A percentile compares a stretch with the other conserved stretches of the same genome.
Evolutionary conservation across 2,797 vertebrate genomes (phyloP).

Genomic region (Apogon hyalosoma): DNA sequence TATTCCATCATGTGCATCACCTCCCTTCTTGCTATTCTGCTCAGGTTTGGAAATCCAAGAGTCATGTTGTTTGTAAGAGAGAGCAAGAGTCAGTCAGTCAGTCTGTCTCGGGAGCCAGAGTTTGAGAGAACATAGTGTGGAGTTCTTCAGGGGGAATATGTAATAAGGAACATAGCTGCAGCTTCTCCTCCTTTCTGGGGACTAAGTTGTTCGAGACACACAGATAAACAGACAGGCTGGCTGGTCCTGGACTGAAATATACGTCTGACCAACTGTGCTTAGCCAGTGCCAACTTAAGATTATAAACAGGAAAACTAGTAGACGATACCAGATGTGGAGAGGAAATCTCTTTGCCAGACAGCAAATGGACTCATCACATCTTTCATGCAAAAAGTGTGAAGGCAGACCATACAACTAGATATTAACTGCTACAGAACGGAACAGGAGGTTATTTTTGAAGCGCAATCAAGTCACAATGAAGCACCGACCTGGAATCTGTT

Average conservation of each 20-base stretch:
- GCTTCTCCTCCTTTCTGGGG: slow-evolving; percentile 59
- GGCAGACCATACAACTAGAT: slow-evolving; percentile 12
- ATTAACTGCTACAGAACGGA: slow-evolving; percentile 3
- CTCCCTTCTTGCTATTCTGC: slow-evolving; percentile 63
- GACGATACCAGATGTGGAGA: slow-evolving; percentile 52
- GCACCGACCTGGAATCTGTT: not conserved
- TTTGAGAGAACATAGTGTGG: slow-evolving; percentile 66
- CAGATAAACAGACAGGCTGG: slow-evolving; percentile 54
- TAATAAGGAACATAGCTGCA: slow-evolving; percentile 72
- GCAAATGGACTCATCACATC: slow-evolving; percentile 30
- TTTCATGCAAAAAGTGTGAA: slow-evolving; percentile 4
- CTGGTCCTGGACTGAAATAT: slow-evolving; percentile 47
- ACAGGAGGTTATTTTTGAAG: not conserved
- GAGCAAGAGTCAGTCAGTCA: slow-evolving; percentile 46
- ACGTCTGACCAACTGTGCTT: slow-evolving; percentile 50
- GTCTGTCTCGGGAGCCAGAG: slow-evolving; percentile 66
- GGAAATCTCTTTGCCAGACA: slow-evolving; percentile 28
- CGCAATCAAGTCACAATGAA: not conserved
- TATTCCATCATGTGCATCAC: slow-evolving; percentile 16
- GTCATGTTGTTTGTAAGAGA: slow-evolving; percentile 72
- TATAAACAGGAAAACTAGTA: slow-evolving; percentile 32
- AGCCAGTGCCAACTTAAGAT: slow-evolving; percentile 52
- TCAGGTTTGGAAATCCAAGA: slow-evolving; percentile 68
- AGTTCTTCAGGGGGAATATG: slow-evolving; percentile 78
- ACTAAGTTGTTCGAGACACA: slow-evolving; percentile 58